Evolutionary conservation across 2,113 vertebrate genomes (phyloP), one percentile per base, ranked within the genome.

Genomic region (Oxyura jamaicensis): DNA sequence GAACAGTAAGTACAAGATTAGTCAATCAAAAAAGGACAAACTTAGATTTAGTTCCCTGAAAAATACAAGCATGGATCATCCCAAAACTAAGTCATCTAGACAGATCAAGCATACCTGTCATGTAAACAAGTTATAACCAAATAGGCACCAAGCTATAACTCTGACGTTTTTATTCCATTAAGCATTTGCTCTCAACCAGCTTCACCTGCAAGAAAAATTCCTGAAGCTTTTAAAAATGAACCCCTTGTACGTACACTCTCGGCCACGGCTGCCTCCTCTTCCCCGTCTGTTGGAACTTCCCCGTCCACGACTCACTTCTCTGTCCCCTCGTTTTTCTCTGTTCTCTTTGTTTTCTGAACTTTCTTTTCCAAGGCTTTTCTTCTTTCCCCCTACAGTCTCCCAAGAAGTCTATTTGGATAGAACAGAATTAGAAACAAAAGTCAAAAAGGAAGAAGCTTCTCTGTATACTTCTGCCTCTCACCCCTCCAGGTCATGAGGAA

Each of bases 341-440:
- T 98, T 99, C 73, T 99, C 99, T 98, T 98, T 99, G 94, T 98
- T 98, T 96, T 99, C 99, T 62, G 97, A 98, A 65, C 97, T 98
- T 95, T 99, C 99, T 88, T 99, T 99, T 67, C 98, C 99, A 95
- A 99, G 97, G 95, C 91, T 98, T 90, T 99, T 99, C 97, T 99
- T 99, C 97, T 99, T 99, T 36, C 99, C 99, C 44, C 99, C 99
- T 93, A 99, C 99, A 31, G 99, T 99, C 97, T 99, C 99, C 99
- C 99, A 99, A 26, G 99, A 99, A 94, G 98, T 99, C 99, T 99
- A 97, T 86, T 91, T 58, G 68, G 85, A 29, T 86, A 96, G 75
- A 97, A 88, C 0, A 97, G 48, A 92, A 91, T 90, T 72, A 93
- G 55, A 96, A 6, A 93, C 11, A 78, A 33, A 83, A 78, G 58